Base-by-base conservation (phyloP, 2,888 invertebrate species). In the Heterodera filipjevi region DNA sequence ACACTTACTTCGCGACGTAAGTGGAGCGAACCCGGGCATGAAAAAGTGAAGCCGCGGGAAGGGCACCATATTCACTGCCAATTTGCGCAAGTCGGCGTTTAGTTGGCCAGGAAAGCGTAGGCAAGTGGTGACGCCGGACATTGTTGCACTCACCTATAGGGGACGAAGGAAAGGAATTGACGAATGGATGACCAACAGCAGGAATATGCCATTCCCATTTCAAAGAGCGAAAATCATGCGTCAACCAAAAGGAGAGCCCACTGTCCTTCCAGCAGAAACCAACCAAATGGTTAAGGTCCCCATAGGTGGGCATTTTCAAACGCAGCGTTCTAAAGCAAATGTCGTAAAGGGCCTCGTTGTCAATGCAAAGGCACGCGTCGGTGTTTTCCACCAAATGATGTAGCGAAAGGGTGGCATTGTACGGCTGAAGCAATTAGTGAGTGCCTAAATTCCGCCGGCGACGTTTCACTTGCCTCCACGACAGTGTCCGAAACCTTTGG, bases 71-170 rank as follows among this genome's bases (percentile, higher is more conserved):
- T 95, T 95, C 27, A 95, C 90, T 12, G 91, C 90, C 78, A 90
- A 82, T 83, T 95, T 94, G 86, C 95, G 92, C 77, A 95, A 91
- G 91, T 95, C 95, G 14, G 95, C 90, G 72, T 90, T 90, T 77
- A 90, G 68, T 66, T 95, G 95, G 77, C 95, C 95, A 19, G 95
- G 95, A 91, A 95, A 95, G 85, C 95, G 92, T 64, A 95, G 92
- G 90, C 91, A 91, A 49, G 91, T 91, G 33, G 91, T 91, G 19
- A 91, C 90, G 59, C 91, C 91, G 49, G 90, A 90, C 91, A 91
- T 91, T 16, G 91, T 91, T 77, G 89, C 89, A 32, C 80, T 79
- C 12, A 76, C 59, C 49, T 35, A 71, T 33, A n/a, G 27, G 49
- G 27, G 66, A 75, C 3, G 10, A 71, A 75, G 19, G 64, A n/a